These are phyloP conservation scores for Scrobipalpa costella DNA, from an alignment of 2,888 invertebrate species.

Conservation along the genomic window DNA sequence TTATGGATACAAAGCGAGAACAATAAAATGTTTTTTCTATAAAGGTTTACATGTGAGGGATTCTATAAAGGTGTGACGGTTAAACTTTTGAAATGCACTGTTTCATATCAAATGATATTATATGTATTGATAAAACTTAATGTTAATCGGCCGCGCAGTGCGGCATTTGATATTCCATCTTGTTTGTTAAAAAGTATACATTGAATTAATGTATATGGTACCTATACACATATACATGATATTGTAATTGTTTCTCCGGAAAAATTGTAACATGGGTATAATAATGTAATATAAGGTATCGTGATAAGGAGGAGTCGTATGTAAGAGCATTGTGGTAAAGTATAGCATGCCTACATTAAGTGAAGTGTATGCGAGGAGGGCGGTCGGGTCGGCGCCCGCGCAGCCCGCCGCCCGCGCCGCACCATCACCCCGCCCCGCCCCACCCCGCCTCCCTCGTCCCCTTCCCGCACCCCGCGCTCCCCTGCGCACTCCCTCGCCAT, in stretches of 20 bases:
- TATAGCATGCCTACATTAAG: constrained; percentile 34
- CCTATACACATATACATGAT: constrained; percentile 39
- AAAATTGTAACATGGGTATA: constrained; percentile 61
- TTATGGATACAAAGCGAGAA: constrained; percentile 79
- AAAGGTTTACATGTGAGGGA: constrained; percentile 77
- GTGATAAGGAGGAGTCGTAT: constrained; percentile 58
- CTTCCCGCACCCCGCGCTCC: constrained; percentile 70
- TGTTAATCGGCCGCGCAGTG: constrained; percentile 54
- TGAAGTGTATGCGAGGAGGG: constrained; percentile 29
- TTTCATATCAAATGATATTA: constrained; percentile 76
- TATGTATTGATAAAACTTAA: constrained; percentile 50
- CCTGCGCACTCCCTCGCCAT: constrained; percentile 69
- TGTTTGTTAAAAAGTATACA: constrained; percentile 72
- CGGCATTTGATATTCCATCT: constrained; percentile 71
- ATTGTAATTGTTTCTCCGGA: constrained; percentile 51
- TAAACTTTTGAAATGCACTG: constrained; percentile 67
- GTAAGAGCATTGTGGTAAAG: constrained; percentile 51
- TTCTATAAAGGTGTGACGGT: constrained; percentile 64
- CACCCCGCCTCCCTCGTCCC: constrained; percentile 42
- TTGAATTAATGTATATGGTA: constrained; percentile 29
- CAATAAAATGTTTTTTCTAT: constrained; percentile 80
- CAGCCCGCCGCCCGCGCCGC: constrained; percentile 70
- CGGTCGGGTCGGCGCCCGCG: constrained; percentile 33
- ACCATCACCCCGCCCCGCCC: constrained; percentile 59
- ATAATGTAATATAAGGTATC: constrained; percentile 55